A percentile compares a stretch with the other conserved stretches of the same genome.
These are phyloP conservation scores for Microplitis mediator DNA, from an alignment of 1,140 invertebrate species.

Conservation along the genomic window DNA sequence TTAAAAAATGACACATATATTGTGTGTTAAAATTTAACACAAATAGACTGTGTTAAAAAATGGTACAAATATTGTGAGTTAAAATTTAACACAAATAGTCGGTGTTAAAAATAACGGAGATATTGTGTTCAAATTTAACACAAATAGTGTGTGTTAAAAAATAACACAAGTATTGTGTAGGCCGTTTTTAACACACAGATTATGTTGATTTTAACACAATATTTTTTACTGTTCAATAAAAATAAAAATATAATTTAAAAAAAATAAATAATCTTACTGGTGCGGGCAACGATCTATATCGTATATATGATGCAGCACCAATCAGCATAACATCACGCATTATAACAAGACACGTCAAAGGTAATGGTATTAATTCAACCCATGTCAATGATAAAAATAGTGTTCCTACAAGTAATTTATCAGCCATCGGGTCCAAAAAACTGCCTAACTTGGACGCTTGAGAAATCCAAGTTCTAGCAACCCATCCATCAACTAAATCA, in stretches of 20 bases:
- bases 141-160: too few species aligned
- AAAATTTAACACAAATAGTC: too few species aligned
- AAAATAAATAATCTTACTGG: constrained; percentile 70
- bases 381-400: constrained; percentile 87
- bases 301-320: constrained; percentile 81
- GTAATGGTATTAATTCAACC: constrained; percentile 83
- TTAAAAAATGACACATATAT: too few species aligned
- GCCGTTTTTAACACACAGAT: too few species aligned
- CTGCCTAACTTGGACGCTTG: constrained; percentile 92
- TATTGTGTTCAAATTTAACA: too few species aligned
- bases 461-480: constrained; percentile 88
- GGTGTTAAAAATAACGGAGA: too few species aligned
- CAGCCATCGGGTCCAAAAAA: constrained; percentile 97
- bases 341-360: constrained; percentile 84
- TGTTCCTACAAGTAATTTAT: constrained; percentile 91
- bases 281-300: constrained; percentile 86
- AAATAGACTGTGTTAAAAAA: too few species aligned
- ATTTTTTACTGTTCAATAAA: neutral
- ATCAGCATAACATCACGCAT: constrained; percentile 84
- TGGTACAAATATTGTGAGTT: too few species aligned
- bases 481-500: constrained; percentile 84
- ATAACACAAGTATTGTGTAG: too few species aligned
- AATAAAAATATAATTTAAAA: constrained; percentile 4
- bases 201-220: neutral
- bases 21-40: too few species aligned